phyloP scores from a whole-genome alignment of 1,140 invertebrate genomes.

The Drosophila rufa region DNA sequence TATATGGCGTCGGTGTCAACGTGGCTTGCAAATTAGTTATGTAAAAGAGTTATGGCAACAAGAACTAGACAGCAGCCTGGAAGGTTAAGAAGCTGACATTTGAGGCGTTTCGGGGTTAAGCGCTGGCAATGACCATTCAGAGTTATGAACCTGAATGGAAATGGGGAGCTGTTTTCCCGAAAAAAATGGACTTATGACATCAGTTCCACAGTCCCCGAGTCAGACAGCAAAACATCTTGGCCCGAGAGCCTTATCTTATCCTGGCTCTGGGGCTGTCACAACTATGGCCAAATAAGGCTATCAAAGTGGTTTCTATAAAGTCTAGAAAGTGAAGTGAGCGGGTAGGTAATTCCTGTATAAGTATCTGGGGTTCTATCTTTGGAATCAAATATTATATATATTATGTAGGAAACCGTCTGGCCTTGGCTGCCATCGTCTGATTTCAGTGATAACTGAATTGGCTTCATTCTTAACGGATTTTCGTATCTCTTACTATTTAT shows the following conservation, averaged over 20 bases:
- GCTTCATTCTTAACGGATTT: not conserved
- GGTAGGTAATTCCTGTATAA: constrained; percentile 30
- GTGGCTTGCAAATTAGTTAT: constrained; percentile 63
- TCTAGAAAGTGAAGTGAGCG: not conserved
- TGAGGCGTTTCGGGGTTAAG: constrained; percentile 51
- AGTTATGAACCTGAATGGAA: constrained; percentile 21
- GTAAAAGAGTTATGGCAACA: constrained; percentile 59
- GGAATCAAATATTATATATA: constrained; percentile 15
- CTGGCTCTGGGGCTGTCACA: not conserved
- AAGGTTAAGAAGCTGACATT: constrained; percentile 70
- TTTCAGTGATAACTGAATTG: constrained; percentile 12
- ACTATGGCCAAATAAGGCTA: constrained; percentile 21
- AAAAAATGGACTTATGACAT: not conserved
- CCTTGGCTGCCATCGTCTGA: constrained; percentile 5
- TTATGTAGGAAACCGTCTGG: constrained; percentile 16
- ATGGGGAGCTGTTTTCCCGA: not conserved
- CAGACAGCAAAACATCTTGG: constrained; percentile 32
- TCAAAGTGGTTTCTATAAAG: constrained; percentile 1
- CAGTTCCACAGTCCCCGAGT: not conserved
- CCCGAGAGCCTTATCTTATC: constrained; percentile 26
- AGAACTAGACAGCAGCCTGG: constrained; percentile 26
- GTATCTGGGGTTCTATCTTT: constrained; percentile 23
- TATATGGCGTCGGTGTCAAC: constrained; percentile 49
- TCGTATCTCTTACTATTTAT: constrained; percentile 4
- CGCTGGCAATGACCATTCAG: constrained; percentile 23